Conservation (phyloP, 2,113 vertebrate species). For the Phrynosoma blainvillii region DNA sequence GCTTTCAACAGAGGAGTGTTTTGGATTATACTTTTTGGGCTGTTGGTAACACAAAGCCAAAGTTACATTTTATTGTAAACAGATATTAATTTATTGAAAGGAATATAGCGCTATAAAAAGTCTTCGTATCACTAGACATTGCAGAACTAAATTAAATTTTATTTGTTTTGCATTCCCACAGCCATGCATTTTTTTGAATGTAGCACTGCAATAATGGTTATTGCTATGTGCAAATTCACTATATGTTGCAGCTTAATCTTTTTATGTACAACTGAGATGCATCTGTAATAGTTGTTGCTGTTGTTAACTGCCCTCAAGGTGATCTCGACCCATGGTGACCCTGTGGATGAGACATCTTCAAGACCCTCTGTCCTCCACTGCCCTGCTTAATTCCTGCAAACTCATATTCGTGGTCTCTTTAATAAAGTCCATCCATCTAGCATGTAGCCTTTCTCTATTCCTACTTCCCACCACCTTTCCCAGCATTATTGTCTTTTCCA, state of each 20-base stretch:
- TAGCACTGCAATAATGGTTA: not conserved
- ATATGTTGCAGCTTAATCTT: not conserved
- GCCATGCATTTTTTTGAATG: not conserved
- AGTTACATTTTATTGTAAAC: no score
- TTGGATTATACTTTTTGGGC: slow-evolving; percentile 69
- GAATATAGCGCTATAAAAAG: not conserved
- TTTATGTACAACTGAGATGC: not conserved
- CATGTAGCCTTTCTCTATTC: no score
- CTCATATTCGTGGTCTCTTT: no score
- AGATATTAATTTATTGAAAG: not conserved
- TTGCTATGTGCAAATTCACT: not conserved
- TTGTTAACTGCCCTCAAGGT: no score
- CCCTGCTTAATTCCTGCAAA: no score
- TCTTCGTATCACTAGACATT: not conserved
- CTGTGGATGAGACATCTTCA: no score
- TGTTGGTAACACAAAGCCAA: slow-evolving; percentile 46
- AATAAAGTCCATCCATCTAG: no score
- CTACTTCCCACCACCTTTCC: no score
- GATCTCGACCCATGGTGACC: no score
- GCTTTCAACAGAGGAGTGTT: slow-evolving; percentile 82
- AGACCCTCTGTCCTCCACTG: no score
- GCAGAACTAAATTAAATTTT: not conserved
- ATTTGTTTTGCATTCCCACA: not conserved
- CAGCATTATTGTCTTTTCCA: no score
- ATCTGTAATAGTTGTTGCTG: no score